phyloP scores from a whole-genome alignment of 2,113 vertebrate genomes.

The Tauraco erythrolophus region DNA sequence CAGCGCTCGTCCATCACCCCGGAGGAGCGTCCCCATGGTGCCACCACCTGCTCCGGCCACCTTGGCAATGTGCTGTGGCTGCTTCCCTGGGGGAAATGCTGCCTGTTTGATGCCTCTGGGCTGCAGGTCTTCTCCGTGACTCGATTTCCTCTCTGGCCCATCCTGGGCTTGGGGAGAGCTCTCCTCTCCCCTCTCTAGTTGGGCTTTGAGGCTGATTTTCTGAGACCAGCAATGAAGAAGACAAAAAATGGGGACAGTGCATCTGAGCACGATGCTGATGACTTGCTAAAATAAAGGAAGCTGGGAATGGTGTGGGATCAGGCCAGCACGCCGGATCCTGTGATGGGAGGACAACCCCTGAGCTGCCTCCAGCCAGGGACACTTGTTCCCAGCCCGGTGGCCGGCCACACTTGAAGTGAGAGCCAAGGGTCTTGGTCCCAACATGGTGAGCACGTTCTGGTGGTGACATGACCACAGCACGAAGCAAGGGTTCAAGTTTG shows the following conservation, averaged over 20 bases:
- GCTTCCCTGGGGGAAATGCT: fast-evolving
- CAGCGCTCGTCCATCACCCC: constrained; percentile 2
- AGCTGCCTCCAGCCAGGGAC: background rate
- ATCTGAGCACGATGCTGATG: fast-evolving
- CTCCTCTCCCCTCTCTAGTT: fast-evolving
- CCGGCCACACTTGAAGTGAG: fast-evolving
- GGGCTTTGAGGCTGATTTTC: background rate
- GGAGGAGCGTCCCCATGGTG: background rate
- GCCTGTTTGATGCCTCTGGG: background rate
- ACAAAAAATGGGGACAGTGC: fast-evolving
- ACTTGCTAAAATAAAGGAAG: fast-evolving
- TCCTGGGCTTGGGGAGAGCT: background rate
- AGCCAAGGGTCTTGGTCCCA: background rate
- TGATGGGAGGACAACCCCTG: fast-evolving
- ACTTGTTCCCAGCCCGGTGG: background rate
- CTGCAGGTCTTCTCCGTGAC: background rate
- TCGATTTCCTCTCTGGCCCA: fast-evolving
- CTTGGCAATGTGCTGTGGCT: background rate
- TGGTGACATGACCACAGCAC: background rate
- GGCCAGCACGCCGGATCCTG: background rate
- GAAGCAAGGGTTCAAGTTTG: background rate
- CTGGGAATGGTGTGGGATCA: background rate
- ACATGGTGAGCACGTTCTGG: fast-evolving
- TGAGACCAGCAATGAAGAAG: background rate
- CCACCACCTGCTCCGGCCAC: background rate